phyloP scores from a whole-genome alignment of 2,888 invertebrate species.

The Lottia scabra region DNA sequence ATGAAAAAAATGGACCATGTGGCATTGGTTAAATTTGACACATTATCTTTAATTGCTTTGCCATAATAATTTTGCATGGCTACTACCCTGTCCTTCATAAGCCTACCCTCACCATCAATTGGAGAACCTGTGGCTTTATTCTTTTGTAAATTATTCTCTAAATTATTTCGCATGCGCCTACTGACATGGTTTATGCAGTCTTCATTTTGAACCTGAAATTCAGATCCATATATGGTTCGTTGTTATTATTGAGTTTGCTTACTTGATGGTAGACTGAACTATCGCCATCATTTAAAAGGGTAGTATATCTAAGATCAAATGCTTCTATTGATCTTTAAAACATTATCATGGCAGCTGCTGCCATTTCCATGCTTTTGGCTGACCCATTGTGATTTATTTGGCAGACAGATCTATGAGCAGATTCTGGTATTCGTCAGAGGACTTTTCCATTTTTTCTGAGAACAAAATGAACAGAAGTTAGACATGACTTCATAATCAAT shows the following conservation, averaged over 20 bases:
- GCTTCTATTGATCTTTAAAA: not conserved
- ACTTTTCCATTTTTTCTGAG: constrained; percentile 4
- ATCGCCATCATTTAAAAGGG: not conserved
- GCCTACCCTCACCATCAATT: not conserved
- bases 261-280: not conserved
- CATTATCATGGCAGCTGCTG: not conserved
- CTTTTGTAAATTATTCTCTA: not conserved
- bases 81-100: not conserved
- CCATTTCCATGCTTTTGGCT: not conserved
- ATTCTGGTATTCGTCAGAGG: not conserved
- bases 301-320: not conserved
- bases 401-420: not conserved
- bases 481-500: not conserved
- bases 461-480: not conserved
- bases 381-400: not conserved
- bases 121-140: constrained; percentile 3
- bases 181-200: not conserved
- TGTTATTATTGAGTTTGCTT: not conserved
- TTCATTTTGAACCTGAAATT: not conserved
- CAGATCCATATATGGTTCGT: not conserved
- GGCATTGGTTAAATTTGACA: not conserved
- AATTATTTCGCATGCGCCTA: not conserved
- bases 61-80: constrained; percentile 7
- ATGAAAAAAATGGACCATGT: not conserved
- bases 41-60: constrained; percentile 1